A percentile compares a stretch with the other conserved stretches of the same genome.
Evolutionary conservation across 2,113 vertebrate genomes (phyloP).

Genomic region (Myiozetetes cayanensis): DNA sequence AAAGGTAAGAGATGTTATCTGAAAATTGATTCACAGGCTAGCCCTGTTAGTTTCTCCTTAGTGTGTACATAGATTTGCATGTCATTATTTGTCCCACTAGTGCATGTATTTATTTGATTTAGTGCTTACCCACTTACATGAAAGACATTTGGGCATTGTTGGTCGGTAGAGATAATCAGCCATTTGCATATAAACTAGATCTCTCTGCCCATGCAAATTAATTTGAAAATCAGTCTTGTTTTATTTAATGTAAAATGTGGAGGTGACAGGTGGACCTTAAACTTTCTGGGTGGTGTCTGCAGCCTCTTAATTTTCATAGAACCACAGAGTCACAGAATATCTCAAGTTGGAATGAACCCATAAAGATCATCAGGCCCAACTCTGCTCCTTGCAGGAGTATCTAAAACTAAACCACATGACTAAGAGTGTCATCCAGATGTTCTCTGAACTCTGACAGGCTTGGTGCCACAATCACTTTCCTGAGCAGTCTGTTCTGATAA

Average conservation of each 20-base stretch:
- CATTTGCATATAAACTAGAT: background rate
- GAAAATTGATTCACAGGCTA: background rate
- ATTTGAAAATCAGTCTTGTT: background rate
- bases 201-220: background rate
- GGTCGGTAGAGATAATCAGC: background rate
- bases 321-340: background rate
- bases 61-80: background rate
- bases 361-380: background rate
- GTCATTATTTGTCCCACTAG: background rate
- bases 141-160: background rate
- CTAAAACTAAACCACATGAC: background rate
- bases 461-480: background rate
- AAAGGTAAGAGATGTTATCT: background rate
- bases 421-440: background rate
- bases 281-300: background rate
- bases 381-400: background rate
- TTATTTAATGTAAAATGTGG: background rate
- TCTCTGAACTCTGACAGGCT: background rate
- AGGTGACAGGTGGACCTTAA: background rate
- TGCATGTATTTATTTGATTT: background rate
- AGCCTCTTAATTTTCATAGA: background rate
- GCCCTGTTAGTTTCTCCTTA: background rate
- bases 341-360: background rate
- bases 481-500: background rate
- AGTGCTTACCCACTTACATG: background rate